phyloP scores from a whole-genome alignment of 2,888 invertebrate species.

The Leucania comma region DNA sequence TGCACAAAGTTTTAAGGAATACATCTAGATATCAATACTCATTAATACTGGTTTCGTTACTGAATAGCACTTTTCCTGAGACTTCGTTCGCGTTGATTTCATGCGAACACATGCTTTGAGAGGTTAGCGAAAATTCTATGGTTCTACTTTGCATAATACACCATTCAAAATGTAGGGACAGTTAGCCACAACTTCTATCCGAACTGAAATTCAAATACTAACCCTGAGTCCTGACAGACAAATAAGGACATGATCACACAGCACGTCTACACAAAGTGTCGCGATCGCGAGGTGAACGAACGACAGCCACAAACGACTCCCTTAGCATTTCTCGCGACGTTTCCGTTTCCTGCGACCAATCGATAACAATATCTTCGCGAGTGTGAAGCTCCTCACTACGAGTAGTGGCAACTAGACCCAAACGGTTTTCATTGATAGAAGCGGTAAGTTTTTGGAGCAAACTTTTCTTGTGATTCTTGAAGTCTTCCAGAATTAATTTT shows the following conservation, averaged over 20 bases:
- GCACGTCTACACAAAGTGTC: slow-evolving; percentile 39
- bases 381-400: slow-evolving; percentile 64
- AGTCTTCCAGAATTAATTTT: neutral
- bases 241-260: slow-evolving; percentile 41
- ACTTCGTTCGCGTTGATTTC: neutral
- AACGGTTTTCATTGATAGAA: slow-evolving; percentile 26
- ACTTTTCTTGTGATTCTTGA: neutral
- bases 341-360: slow-evolving; percentile 76
- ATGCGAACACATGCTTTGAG: neutral
- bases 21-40: neutral
- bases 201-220: slow-evolving; percentile 23
- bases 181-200: neutral
- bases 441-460: neutral
- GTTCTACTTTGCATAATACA: neutral
- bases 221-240: slow-evolving; percentile 23
- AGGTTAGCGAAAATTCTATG: neutral
- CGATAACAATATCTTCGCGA: slow-evolving; percentile 78
- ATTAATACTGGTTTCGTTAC: neutral
- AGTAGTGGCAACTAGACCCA: slow-evolving; percentile 38
- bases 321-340: slow-evolving; percentile 69
- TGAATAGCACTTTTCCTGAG: neutral
- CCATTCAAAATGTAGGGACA: neutral
- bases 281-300: slow-evolving; percentile 64
- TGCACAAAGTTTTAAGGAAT: neutral
- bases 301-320: slow-evolving; percentile 61